These are phyloP conservation scores for Anagyrus pseudococci DNA, from an alignment of 2,888 invertebrate species.

Conservation along the genomic window DNA sequence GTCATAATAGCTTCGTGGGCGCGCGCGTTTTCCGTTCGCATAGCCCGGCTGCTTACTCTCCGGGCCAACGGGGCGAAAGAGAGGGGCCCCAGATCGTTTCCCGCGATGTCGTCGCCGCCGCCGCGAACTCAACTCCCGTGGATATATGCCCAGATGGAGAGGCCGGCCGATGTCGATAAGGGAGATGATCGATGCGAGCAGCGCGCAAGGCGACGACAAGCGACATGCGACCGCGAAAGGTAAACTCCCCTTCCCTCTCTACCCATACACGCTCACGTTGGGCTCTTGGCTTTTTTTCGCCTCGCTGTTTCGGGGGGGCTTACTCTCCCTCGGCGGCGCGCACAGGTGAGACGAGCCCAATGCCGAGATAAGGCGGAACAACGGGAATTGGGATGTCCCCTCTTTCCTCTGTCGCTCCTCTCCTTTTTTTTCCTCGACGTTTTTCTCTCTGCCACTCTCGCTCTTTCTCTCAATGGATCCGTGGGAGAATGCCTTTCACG, in stretches of 20 bases:
- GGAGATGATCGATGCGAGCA: slow-evolving; percentile 59
- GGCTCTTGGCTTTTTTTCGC: background rate
- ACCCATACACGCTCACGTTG: too few species aligned
- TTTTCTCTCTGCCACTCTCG: too few species aligned
- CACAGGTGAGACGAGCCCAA: too few species aligned
- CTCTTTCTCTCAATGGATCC: too few species aligned
- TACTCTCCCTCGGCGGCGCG: too few species aligned
- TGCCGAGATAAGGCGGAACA: slow-evolving; percentile 7
- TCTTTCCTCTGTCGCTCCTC: too few species aligned
- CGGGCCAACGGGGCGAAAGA: slow-evolving; percentile 52
- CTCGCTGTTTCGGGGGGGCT: background rate
- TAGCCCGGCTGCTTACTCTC: slow-evolving; percentile 54
- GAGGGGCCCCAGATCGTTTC: slow-evolving; percentile 48
- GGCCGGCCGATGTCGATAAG: slow-evolving; percentile 56
- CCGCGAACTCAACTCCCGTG: slow-evolving; percentile 46
- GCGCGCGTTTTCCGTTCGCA: slow-evolving; percentile 43
- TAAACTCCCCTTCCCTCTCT: too few species aligned
- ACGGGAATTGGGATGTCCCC: slow-evolving; percentile 2
- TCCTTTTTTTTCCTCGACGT: too few species aligned
- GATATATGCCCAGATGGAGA: slow-evolving; percentile 43
- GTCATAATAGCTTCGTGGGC: too few species aligned
- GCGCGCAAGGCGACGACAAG: slow-evolving; percentile 36
- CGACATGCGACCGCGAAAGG: slow-evolving; percentile 9
- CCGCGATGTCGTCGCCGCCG: slow-evolving; percentile 45
- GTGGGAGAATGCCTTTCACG: too few species aligned